phyloP scores from a whole-genome alignment of 2,888 invertebrate genomes.

The Priocnemis perturbator region DNA sequence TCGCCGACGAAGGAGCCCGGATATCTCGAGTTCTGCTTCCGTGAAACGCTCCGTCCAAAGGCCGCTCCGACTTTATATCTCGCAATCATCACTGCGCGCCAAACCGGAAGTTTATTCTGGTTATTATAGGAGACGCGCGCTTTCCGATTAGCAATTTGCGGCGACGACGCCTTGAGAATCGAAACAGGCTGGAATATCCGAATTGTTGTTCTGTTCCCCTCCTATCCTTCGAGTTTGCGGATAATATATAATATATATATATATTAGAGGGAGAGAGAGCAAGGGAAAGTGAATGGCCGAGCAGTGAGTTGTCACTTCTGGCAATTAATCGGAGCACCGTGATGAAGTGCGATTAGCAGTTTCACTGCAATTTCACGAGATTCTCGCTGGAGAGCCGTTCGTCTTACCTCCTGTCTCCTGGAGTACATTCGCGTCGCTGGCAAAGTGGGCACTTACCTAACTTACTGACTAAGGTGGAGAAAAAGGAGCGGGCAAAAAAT shows the following conservation, averaged over 20 bases:
- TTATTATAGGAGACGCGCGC: too few species aligned
- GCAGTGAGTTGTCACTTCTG: background rate
- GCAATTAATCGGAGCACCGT: constrained; percentile 33
- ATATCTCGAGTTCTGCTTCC: constrained; percentile 14
- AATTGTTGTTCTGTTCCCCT: too few species aligned
- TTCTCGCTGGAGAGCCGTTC: constrained; percentile 26
- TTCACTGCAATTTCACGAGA: constrained; percentile 40
- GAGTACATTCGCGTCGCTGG: constrained; percentile 51
- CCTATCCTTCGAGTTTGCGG: too few species aligned
- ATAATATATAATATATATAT: too few species aligned
- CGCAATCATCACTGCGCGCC: too few species aligned
- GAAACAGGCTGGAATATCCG: too few species aligned
- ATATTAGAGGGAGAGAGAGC: too few species aligned
- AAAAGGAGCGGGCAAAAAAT: constrained; percentile 25
- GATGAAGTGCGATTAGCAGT: constrained; percentile 41
- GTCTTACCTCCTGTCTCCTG: constrained; percentile 40
- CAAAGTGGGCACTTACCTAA: constrained; percentile 58
- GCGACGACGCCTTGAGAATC: too few species aligned
- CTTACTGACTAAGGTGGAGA: constrained; percentile 31
- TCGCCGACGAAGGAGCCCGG: constrained; percentile 12
- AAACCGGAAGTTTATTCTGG: constrained; percentile 4
- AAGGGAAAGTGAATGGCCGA: too few species aligned
- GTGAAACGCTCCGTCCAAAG: background rate
- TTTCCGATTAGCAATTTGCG: too few species aligned
- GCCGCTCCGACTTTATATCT: background rate